A percentile compares a stretch with the other conserved stretches of the same genome.
phyloP scores from a whole-genome alignment of 1,140 invertebrate species.

The Drosophila athabasca region DNA sequence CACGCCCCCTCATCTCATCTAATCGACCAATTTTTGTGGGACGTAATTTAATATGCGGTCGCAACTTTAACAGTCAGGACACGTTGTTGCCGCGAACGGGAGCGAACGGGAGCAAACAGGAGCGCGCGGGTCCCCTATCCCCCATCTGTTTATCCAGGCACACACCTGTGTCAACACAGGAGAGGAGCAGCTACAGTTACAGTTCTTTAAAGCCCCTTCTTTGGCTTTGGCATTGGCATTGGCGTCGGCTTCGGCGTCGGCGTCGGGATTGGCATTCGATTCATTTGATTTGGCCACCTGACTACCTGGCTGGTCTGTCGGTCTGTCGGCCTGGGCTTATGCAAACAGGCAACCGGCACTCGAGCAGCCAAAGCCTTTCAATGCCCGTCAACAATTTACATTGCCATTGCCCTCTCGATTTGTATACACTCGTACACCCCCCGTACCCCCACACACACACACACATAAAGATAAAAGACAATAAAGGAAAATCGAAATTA shows the following conservation, averaged over 20 bases:
- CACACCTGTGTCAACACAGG: constrained; percentile 58
- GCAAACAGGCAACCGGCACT: constrained; percentile 70
- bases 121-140: neutral
- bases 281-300: constrained; percentile 69
- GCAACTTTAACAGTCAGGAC: constrained; percentile 66
- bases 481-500: constrained; percentile 52
- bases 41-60: constrained; percentile 73
- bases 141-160: constrained; percentile 52
- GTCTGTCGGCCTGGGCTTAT: constrained; percentile 50
- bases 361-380: constrained; percentile 58
- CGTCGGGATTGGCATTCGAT: constrained; percentile 41
- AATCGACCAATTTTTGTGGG: constrained; percentile 71
- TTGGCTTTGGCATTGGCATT: no score
- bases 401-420: constrained; percentile 70
- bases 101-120: no score
- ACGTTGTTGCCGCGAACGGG: constrained; percentile 52
- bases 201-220: constrained; percentile 62
- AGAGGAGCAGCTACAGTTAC: constrained; percentile 8
- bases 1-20: constrained; percentile 22
- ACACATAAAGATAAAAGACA: constrained; percentile 33
- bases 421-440: constrained; percentile 20
- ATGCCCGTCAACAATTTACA: constrained; percentile 71
- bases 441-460: neutral
- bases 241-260: no score
- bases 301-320: neutral